Evolutionary conservation across 2,113 vertebrate genomes (phyloP).

Genomic region (Antigone vipio): DNA sequence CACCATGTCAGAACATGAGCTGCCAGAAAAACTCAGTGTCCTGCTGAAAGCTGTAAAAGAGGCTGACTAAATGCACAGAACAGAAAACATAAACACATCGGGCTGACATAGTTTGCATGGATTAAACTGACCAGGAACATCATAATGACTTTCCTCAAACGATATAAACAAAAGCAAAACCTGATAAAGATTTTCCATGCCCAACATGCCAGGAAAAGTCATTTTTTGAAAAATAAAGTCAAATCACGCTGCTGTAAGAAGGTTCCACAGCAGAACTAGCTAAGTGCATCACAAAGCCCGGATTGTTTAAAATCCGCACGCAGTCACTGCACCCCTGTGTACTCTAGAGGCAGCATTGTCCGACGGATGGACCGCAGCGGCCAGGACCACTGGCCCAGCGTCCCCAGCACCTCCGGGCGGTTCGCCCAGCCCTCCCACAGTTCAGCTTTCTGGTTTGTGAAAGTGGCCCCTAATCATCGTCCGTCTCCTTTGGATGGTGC

Average conservation of each 20-base stretch:
- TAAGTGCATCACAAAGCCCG: slow-evolving; percentile 52
- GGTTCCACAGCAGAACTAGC: slow-evolving; percentile 8
- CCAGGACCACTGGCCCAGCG: not conserved
- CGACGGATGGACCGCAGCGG: not conserved
- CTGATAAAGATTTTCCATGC: slow-evolving; percentile 39
- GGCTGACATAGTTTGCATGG: not conserved
- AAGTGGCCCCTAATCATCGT: rapidly evolving
- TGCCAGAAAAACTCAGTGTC: slow-evolving; percentile 23
- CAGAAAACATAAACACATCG: not conserved
- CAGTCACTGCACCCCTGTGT: not conserved
- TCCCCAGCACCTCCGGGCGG: not conserved
- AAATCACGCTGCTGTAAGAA: not conserved
- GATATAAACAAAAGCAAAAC: slow-evolving; percentile 28
- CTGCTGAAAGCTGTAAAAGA: not conserved
- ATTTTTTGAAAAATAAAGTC: slow-evolving; percentile 34
- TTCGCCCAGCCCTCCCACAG: rapidly evolving
- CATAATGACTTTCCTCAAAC: not conserved
- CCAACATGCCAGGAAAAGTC: not conserved
- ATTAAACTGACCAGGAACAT: not conserved
- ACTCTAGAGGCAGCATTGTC: slow-evolving; percentile 27
- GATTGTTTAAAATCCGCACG: slow-evolving; percentile 15
- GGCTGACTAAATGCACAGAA: not conserved
- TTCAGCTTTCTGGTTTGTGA: not conserved
- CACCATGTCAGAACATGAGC: slow-evolving; percentile 35
- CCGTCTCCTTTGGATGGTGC: not conserved